Base-by-base conservation (phyloP, 2,797 vertebrate species). In the Mallotus villosus region DNA sequence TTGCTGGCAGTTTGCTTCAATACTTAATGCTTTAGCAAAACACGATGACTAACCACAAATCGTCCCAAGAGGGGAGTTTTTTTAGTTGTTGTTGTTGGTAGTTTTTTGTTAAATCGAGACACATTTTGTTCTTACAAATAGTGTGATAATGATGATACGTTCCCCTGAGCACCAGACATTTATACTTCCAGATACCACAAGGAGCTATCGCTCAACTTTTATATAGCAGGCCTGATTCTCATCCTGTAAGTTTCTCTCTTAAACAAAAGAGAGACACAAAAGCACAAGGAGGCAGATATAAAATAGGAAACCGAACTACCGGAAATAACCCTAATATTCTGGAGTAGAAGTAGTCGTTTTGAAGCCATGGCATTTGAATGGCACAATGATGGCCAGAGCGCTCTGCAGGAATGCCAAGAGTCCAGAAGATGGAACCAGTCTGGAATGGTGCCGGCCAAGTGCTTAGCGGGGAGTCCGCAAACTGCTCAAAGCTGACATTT, bases 401-500 rank as follows among this genome's bases (percentile, higher is more conserved):
- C 55, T 70, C 74, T 77, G 78, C 65, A 70, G 80, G 82, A 82
- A 81, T 91, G 92, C 92, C 92, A 93, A 91, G 88, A 92, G 92
- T 93, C 92, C 93, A 93, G 92, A 94, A 93, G 91, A 93, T 90
- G 89, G 91, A 92, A 91, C 86, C 90, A 92, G 91, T 92, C 91
- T 94, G 93, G 90, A 91, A 89, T 73, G 64, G 79, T 85, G 86
- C 81, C 76, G 90, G 91, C 92, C 93, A 94, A 93, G 89, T 89
- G 91, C 93, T 92, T 93, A 92, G 93, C 91, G 84, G 93, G 93
- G 93, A 92, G 93, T 92, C 93, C 87, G 87, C 92, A 94, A 93
- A 92, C 92, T 92, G 92, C 92, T 94, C 92, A 89, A 89, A 92
- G 89, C 91, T 93, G 93, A 93, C 93, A 94, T 94, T 94, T 94